Percentiles rank a stretch among this genome's conserved stretches.
These are phyloP conservation scores for Caenorhabditis virilis DNA, from an alignment of 2,888 invertebrate genomes.

Conservation along the genomic window DNA sequence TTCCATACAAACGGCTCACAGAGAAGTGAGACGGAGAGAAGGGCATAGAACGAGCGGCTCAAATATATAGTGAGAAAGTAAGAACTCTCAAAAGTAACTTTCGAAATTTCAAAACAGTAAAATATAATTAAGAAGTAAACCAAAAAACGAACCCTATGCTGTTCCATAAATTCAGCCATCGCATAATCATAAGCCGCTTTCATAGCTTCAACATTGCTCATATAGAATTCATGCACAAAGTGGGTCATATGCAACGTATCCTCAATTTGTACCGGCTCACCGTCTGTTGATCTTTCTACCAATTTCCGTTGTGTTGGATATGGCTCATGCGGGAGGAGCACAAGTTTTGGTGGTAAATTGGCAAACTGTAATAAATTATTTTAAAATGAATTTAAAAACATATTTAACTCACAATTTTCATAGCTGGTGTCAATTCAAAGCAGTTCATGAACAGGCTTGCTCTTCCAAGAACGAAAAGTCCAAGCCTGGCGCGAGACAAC, in stretches of 20 bases:
- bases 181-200: constrained; percentile 48
- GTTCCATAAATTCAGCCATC: constrained; percentile 34
- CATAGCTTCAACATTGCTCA: constrained; percentile 72
- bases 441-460: constrained; percentile 92
- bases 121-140: no score
- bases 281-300: constrained; percentile 52
- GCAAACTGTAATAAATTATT: constrained; percentile 75
- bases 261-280: constrained; percentile 75
- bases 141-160: constrained; percentile 14
- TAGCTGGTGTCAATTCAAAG: constrained; percentile 92
- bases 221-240: constrained; percentile 90
- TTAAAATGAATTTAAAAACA: background rate
- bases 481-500: constrained; percentile 93
- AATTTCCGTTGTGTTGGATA: constrained; percentile 76
- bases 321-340: constrained; percentile 80
- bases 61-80: no score
- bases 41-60: no score
- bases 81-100: no score
- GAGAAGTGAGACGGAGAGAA: no score
- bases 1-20: no score
- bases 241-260: constrained; percentile 94
- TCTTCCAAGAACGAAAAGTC: constrained; percentile 92
- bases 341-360: constrained; percentile 80
- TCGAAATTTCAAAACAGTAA: no score
- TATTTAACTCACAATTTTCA: constrained; percentile 77